Conservation (phyloP, 2,888 invertebrate species). For the Lithophane leautieri region DNA sequence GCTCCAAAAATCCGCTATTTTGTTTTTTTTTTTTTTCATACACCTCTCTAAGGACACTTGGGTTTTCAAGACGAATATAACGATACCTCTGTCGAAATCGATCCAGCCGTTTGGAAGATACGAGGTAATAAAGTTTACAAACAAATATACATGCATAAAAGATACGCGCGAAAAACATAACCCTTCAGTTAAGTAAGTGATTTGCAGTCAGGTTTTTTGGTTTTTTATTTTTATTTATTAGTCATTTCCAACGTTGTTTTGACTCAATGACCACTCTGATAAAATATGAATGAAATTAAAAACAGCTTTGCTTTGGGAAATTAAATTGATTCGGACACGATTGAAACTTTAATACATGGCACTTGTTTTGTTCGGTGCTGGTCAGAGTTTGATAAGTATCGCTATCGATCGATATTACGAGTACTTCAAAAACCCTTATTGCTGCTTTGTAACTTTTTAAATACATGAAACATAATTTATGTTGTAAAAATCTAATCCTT, state of each 20-base stretch:
- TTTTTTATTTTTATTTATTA: not conserved
- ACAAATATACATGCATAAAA: too few relatives aligned
- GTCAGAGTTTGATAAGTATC: slow-evolving; percentile 24
- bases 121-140: too few relatives aligned
- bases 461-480: not conserved
- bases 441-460: not conserved
- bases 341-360: slow-evolving; percentile 30
- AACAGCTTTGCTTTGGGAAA: slow-evolving; percentile 27
- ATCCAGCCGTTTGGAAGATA: too few relatives aligned
- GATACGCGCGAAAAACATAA: too few relatives aligned
- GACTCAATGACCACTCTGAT: slow-evolving; percentile 6
- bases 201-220: too few relatives aligned
- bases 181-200: too few relatives aligned
- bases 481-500: not conserved
- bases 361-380: slow-evolving; percentile 10
- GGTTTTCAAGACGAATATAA: too few relatives aligned
- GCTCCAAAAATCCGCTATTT: too few relatives aligned
- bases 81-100: too few relatives aligned
- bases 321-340: slow-evolving; percentile 21
- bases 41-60: too few relatives aligned
- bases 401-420: slow-evolving; percentile 19
- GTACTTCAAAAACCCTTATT: not conserved
- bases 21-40: too few relatives aligned
- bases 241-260: not conserved
- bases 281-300: slow-evolving; percentile 22